A percentile compares a stretch with the other conserved stretches of the same genome.
Conservation (phyloP, 1,140 invertebrate species). For the Carcinoscorpius rotundicauda region DNA sequence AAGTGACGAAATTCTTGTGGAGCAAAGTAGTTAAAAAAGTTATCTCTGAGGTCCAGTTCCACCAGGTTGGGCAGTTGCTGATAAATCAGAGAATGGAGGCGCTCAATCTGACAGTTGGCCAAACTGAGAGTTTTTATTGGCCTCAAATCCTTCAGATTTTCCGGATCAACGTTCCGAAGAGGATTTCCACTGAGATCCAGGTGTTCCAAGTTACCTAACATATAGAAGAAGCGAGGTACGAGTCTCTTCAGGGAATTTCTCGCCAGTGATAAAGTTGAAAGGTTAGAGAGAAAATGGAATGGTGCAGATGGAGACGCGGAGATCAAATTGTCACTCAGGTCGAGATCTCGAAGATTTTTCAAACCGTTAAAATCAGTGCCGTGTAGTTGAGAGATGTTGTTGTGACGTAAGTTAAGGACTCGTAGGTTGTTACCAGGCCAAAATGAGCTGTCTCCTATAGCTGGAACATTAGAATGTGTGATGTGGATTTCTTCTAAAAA, state of each 20-base stretch:
- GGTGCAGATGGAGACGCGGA: constrained; percentile 47
- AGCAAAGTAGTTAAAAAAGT: constrained; percentile 50
- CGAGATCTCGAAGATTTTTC: constrained; percentile 33
- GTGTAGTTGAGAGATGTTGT: constrained; percentile 56
- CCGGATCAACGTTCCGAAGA: constrained; percentile 54
- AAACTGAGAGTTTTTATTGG: constrained; percentile 52
- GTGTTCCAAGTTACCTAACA: constrained; percentile 48
- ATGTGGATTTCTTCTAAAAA: constrained; percentile 60
- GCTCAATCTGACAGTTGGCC: constrained; percentile 22
- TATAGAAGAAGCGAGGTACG: constrained; percentile 51
- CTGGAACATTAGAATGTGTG: constrained; percentile 56
- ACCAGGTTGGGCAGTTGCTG: constrained; percentile 21
- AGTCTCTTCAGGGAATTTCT: constrained; percentile 54
- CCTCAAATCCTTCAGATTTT: constrained; percentile 24
- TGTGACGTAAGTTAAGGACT: constrained; percentile 55
- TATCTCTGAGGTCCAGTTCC: constrained; percentile 37
- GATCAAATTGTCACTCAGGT: constrained; percentile 39
- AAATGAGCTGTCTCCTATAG: constrained; percentile 62
- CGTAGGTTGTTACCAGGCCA: constrained; percentile 54
- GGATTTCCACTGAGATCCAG: constrained; percentile 62
- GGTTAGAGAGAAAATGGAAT: constrained; percentile 49
- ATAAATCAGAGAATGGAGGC: constrained; percentile 25
- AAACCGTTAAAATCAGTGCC: constrained; percentile 36
- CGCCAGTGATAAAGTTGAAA: constrained; percentile 52
- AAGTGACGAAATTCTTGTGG: constrained; percentile 35